Evolutionary conservation across 2,113 vertebrate species (phyloP).

Genomic region (Cygnus buccinator): DNA sequence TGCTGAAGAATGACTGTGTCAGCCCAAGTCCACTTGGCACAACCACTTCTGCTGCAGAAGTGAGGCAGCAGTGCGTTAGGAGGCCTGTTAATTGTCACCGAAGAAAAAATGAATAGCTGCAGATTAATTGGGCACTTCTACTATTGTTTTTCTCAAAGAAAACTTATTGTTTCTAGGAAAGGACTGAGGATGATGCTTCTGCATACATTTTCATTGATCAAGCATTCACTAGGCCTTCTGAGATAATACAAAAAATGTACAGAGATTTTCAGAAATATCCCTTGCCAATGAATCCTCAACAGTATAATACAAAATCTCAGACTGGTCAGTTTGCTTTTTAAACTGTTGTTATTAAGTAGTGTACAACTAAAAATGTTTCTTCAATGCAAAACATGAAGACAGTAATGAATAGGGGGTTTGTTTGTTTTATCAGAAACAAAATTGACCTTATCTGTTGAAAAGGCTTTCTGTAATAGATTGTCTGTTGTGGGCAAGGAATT

Average conservation of each 20-base stretch:
- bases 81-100: constrained; percentile 47
- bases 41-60: constrained; percentile 2
- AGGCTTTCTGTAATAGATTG: background rate
- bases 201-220: background rate
- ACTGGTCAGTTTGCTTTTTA: background rate
- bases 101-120: constrained; percentile 52
- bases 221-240: background rate
- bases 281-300: background rate
- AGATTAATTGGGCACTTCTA: constrained; percentile 29
- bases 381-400: background rate
- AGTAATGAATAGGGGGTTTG: background rate
- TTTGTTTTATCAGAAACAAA: constrained; percentile 4
- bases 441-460: background rate
- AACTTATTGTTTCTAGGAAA: constrained; percentile 56
- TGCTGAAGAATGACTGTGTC: constrained; percentile 50
- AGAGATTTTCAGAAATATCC: background rate
- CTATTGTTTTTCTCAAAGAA: constrained; percentile 51
- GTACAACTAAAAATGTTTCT: background rate
- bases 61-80: background rate
- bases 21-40: background rate
- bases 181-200: background rate
- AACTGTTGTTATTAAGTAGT: background rate
- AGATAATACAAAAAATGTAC: background rate
- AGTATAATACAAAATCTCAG: background rate
- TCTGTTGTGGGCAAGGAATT: background rate